Conservation (phyloP, 1,140 invertebrate genomes). For the Belonocnema kinseyi region DNA sequence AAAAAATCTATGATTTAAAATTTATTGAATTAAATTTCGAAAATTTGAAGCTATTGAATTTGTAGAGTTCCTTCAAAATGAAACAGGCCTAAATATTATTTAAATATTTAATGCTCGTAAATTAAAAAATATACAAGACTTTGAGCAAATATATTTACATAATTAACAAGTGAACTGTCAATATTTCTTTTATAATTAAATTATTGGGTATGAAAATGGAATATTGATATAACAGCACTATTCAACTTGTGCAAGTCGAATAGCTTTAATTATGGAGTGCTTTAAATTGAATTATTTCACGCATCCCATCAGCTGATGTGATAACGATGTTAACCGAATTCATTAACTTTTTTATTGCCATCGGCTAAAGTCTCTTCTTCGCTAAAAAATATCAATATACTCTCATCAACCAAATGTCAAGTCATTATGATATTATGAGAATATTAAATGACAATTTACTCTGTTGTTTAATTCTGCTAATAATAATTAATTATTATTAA, state of each 20-base stretch:
- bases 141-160: no score
- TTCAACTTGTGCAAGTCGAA: background rate
- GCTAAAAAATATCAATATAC: background rate
- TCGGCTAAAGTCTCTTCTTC: background rate
- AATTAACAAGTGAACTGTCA: no score
- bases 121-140: no score
- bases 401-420: no score
- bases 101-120: background rate
- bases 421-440: no score
- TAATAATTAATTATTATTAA: no score
- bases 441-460: no score
- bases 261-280: background rate
- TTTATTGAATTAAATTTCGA: background rate
- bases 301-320: background rate
- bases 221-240: background rate
- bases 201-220: background rate
- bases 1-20: no score
- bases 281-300: conserved; percentile 24
- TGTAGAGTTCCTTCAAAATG: background rate
- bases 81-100: background rate
- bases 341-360: conserved; percentile 4
- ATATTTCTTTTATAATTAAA: background rate
- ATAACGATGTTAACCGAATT: conserved; percentile 5
- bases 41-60: background rate
- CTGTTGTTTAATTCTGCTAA: no score